Percentiles rank a stretch among this genome's conserved stretches.
Evolutionary conservation across 2,113 vertebrate genomes (phyloP).

Genomic region (Apteryx mantelli): DNA sequence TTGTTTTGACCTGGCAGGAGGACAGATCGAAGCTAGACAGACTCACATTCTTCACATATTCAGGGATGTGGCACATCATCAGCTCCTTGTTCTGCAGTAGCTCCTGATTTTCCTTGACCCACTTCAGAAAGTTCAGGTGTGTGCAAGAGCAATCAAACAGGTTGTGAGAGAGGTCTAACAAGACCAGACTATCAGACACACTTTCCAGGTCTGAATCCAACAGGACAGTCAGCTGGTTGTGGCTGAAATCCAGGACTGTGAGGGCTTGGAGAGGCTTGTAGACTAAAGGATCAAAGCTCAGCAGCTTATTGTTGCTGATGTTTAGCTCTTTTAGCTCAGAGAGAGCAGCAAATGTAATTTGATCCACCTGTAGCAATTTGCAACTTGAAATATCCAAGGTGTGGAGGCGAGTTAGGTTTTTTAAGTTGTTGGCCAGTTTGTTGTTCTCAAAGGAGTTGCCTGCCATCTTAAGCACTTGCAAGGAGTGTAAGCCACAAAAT

Average conservation of each 20-base stretch:
- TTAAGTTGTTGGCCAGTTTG: constrained; percentile 63
- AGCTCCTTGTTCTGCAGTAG: constrained; percentile 42
- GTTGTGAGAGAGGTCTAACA: constrained; percentile 75
- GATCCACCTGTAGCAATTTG: constrained; percentile 62
- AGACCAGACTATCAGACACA: constrained; percentile 56
- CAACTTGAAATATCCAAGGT: constrained; percentile 79
- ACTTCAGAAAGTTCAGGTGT: constrained; percentile 71
- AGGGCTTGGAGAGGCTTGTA: constrained; percentile 59
- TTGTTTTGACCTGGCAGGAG: constrained; percentile 43
- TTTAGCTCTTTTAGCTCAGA: constrained; percentile 68
- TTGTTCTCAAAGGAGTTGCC: constrained; percentile 76
- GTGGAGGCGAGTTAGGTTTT: constrained; percentile 68
- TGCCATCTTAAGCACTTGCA: constrained; percentile 79
- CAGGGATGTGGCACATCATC: constrained; percentile 68
- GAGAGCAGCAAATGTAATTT: constrained; percentile 64
- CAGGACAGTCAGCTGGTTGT: constrained; percentile 70
- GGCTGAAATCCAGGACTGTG: constrained; percentile 70
- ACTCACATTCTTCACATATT: background rate
- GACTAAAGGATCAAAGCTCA: constrained; percentile 57
- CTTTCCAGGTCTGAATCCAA: constrained; percentile 24
- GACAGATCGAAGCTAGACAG: constrained; percentile 54
- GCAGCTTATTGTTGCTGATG: constrained; percentile 79
- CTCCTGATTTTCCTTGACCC: constrained; percentile 60
- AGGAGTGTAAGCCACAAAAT: constrained; percentile 71
- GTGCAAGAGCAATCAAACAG: constrained; percentile 75